Base-by-base conservation (phyloP, 35 echinoderm and acorn worm genomes). In the Nesometra sesokonis region DNA sequence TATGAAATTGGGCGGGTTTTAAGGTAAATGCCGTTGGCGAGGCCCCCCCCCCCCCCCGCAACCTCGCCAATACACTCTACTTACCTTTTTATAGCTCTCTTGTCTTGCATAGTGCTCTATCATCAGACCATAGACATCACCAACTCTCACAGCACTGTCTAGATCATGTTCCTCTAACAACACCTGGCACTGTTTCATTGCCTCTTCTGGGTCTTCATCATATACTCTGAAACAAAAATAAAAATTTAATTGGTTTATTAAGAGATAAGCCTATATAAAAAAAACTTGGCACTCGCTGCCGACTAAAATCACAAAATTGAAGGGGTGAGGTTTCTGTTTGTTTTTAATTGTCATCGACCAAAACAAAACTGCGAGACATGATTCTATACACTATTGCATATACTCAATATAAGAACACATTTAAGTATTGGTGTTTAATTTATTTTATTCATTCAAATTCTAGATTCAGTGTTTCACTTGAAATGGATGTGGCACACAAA, bases 61-160 rank as follows among this genome's bases (percentile, higher is more conserved):
- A 27, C 15, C 38, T 7, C 5, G 15, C 4, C 5, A 15, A 43
- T 43, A 7, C 38, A 43, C 5, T 43, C 15, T 43, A 30, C 43
- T 78, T 88, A 99, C 96, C 86, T 99, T 94, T 46, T 91, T 99
- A 79, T 79, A 92, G 78, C 91, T 90, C 79, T 99, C 96, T 36
- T 94, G 92, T 31, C 96, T 90, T 4, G 96, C 93, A 87, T 97
- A 99, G 76, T 99, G 96, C 83, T 99, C 96, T 29, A 99, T 91
- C 89, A 99, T 94, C 92, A 99, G 92, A 5, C 96, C 96, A 67
- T 91, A 99, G 5, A 99, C 96, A 79, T 99, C 96, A 11, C 96
- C 96, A 46, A 94, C 87, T 79, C 96, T 90, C 30, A 99, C 93
- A 39, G 96, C 96, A 40, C 79, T 91, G 37, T 94, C 96, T 37